Evolutionary conservation across 1,140 invertebrate species (phyloP).

Genomic region (Gonioctena quinquepunctata): DNA sequence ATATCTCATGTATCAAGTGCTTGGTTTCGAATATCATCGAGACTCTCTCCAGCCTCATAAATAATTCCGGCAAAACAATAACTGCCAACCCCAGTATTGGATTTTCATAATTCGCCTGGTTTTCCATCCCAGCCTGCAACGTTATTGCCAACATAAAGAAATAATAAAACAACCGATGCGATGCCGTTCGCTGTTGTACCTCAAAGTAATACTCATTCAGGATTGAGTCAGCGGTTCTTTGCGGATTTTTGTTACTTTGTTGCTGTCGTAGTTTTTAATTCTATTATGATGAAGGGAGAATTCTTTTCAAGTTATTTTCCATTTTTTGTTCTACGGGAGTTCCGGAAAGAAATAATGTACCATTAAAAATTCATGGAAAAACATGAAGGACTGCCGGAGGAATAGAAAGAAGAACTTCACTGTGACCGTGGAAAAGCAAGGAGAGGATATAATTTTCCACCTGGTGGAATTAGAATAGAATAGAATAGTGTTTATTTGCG

Average conservation of each 20-base stretch:
- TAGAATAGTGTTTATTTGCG: no score
- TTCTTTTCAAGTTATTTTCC: no score
- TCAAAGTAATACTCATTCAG: neutral
- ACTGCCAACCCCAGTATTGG: slow-evolving; percentile 43
- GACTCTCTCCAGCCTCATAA: slow-evolving; percentile 36
- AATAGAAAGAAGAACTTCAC: no score
- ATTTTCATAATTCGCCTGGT: slow-evolving; percentile 41
- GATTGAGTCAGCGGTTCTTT: neutral
- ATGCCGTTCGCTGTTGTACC: neutral
- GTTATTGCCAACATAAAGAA: slow-evolving; percentile 25
- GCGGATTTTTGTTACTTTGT: neutral
- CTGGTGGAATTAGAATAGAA: no score
- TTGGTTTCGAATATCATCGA: slow-evolving; percentile 24
- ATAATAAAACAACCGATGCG: neutral
- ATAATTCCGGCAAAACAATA: slow-evolving; percentile 43
- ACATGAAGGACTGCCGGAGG: no score
- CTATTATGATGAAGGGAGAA: neutral
- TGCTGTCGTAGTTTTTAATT: neutral
- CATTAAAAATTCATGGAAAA: no score
- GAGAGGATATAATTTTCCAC: no score
- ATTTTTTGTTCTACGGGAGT: no score
- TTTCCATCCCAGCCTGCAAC: slow-evolving; percentile 23
- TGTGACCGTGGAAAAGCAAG: no score
- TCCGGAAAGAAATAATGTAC: no score
- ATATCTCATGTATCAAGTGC: slow-evolving; percentile 4